Evolutionary conservation across 2,888 invertebrate species (phyloP), one percentile per base, ranked within the genome.

Genomic region (Elmis aenea): DNA sequence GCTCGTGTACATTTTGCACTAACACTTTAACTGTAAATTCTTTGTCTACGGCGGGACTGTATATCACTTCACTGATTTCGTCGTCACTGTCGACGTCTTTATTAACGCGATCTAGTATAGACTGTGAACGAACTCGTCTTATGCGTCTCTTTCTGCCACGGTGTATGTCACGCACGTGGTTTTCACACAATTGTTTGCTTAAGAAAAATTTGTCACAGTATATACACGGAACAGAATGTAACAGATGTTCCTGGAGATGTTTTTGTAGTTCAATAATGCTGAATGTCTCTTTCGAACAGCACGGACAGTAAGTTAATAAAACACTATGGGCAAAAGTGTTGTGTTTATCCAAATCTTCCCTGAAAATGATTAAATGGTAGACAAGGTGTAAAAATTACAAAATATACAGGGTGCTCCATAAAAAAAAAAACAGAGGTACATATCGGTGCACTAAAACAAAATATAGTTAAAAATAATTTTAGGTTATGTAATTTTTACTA

Each of bases 151-250:
- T 44, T 26, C 26, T 34, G 5, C 44, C 44, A 2, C 41, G 41
- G 27, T 48, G 48, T 12, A 29, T 20, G 28, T 38, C 37, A 25
- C 28, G 21, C 21, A 46, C 32, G 13, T 48, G 48, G n/a, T 34
- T 30, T 12, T 42, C 39, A 23, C 44, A 44, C 8, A 26, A 22
- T 8, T 36, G 33, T 20, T 41, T 44, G n/a, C 27, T 33, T 14
- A 49, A 24, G 36, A 47, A 49, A 24, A 37, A 41, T 16, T 38
- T 45, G 26, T 49, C 49, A 26, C 49, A 49, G 25, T 47, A 49
- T 13, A 35, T 41, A 26, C 49, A 49, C 0, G 45, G 46, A 31
- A 41, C 40, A 1, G 46, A 45, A 30, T 45, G 43, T 12, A 39
- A 23, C 9, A 35, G 30, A 16, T 49, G 49, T 18, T 49, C 46